Conservation (phyloP, 2,797 vertebrate species). For the Apodemus agrarius region DNA sequence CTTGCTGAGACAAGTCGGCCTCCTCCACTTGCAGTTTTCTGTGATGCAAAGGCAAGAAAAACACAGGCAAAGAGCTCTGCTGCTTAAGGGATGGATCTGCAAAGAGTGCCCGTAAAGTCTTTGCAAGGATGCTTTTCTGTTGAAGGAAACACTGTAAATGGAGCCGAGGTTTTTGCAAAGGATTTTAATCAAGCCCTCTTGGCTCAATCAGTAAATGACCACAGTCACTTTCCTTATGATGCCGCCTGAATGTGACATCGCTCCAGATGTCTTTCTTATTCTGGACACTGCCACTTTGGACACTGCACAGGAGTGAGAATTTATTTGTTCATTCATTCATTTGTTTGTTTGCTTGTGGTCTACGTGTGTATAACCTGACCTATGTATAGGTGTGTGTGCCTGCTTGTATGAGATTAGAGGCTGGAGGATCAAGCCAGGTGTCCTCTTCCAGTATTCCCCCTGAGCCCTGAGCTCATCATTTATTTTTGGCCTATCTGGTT, state of each 20-base stretch:
- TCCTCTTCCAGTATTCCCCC: neutral
- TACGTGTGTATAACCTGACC: neutral
- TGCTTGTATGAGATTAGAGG: neutral
- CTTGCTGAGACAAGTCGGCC: neutral
- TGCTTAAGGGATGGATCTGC: neutral
- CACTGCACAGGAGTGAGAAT: neutral
- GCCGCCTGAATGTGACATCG: constrained; percentile 22
- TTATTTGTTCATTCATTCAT: neutral
- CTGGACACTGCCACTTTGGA: neutral
- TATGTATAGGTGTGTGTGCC: neutral
- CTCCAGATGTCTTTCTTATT: neutral
- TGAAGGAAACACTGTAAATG: neutral
- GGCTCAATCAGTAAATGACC: neutral
- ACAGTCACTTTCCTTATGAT: neutral
- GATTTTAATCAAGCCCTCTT: neutral
- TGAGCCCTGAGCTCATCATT: neutral
- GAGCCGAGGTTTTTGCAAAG: constrained; percentile 26
- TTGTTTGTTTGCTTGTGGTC: neutral
- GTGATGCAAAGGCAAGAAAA: neutral
- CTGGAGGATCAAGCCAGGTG: neutral
- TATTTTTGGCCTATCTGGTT: neutral
- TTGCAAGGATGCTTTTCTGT: neutral
- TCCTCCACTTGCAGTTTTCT: neutral
- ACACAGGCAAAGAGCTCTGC: neutral
- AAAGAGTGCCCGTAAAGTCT: constrained; percentile 38